Evolutionary conservation across 2,797 vertebrate species (phyloP), one percentile per base, ranked within the genome.

Genomic region (Gorsachius magnificus): DNA sequence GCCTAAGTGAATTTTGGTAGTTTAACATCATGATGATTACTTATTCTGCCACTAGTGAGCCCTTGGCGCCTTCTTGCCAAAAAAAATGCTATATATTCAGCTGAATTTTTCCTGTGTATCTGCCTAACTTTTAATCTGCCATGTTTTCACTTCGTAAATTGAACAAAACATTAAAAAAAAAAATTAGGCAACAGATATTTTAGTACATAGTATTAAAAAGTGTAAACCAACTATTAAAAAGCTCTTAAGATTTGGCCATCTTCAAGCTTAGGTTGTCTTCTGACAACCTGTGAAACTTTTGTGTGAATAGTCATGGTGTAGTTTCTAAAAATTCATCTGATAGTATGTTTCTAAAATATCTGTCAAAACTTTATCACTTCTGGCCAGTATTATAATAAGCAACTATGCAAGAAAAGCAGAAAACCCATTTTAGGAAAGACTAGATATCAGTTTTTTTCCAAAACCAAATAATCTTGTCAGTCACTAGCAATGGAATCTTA

Each of bases 1-100:
- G 88, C 94, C 93, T 75, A 10, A 56, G 93, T 88, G 96, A 78
- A 63, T 87, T 87, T 53, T 82, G 90, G 90, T 90, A 89, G 63
- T 48, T 92, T 56, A 78, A 43, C 61, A 12, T 65, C 1, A 0
- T 64, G 51, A 22, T 12, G 54, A 33, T 87, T 51, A 51, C 84
- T 95, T 87, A 14, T 2, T 63, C 64, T 96, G 96, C 90, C 92
- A 83, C 78, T 31, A 24, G 51, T 82, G 50, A 95, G 78, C 83
- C 95, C 53, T 58, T 7, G 58, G 92, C 43, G 41, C 74, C 60
- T 74, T 83, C 60, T 29, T 78, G 83, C 64, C 24, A 2, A 5
- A 80, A 89, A 68, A 87, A 79, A 54, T 79, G 4, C 74, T n/a
- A 0, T 38, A 9, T 36, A 16, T 76, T 53, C 74, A 53, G 54